Percentiles rank a stretch among this genome's conserved stretches.
Evolutionary conservation across 2,113 vertebrate genomes (phyloP).

Genomic region (Smithornis capensis): DNA sequence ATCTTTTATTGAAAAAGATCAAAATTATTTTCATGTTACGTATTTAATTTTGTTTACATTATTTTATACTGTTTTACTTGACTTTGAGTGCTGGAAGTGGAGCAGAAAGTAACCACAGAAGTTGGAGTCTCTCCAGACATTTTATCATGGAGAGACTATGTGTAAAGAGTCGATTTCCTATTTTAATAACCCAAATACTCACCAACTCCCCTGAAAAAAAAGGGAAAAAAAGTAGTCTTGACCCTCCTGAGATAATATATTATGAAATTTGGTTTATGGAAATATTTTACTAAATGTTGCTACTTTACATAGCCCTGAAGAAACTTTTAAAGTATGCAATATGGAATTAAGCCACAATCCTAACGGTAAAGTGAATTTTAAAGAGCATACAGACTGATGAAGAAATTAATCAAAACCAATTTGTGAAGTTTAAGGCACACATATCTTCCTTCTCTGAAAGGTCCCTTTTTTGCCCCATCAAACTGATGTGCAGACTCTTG

Average conservation of each 20-base stretch:
- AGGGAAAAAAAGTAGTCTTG: fast-evolving
- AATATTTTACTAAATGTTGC: background rate
- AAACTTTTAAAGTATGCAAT: background rate
- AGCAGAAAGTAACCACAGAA: background rate
- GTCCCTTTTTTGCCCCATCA: background rate
- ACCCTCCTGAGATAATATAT: background rate
- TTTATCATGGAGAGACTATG: background rate
- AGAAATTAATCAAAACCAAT: background rate
- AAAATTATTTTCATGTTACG: background rate
- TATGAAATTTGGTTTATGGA: background rate
- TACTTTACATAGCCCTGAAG: background rate
- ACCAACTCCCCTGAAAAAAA: background rate
- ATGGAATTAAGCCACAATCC: background rate
- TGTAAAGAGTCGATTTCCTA: background rate
- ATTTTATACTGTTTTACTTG: background rate
- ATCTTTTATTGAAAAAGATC: background rate
- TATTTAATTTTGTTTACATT: background rate
- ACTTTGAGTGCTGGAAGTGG: background rate
- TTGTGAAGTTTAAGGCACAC: background rate
- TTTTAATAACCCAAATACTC: background rate
- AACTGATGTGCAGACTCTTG: background rate
- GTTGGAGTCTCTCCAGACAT: background rate
- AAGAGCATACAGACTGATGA: background rate
- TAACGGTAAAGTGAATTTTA: background rate
- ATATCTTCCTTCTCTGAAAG: background rate